These are phyloP conservation scores for Trachemys scripta DNA, from an alignment of 2,113 vertebrate species.

Conservation along the genomic window DNA sequence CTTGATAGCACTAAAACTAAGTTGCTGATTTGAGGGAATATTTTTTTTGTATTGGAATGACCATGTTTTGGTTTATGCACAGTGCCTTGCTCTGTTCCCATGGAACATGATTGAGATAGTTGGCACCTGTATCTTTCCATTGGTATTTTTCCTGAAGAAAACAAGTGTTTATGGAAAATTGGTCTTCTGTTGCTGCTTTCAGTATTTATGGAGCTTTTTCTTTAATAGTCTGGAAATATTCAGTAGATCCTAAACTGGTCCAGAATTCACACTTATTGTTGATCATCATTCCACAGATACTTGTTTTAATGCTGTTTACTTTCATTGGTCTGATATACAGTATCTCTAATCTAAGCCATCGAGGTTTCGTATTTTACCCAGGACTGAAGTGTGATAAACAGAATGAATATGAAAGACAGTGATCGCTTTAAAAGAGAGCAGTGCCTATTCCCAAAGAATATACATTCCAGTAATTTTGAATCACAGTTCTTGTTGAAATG, in stretches of 20 bases:
- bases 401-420: not conserved
- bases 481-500: not conserved
- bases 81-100: not conserved
- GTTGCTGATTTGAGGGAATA: not conserved
- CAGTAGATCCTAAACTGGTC: not conserved
- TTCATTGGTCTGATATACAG: fast-evolving
- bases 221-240: not conserved
- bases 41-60: not conserved
- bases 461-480: not conserved
- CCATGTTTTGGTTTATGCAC: not conserved
- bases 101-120: not conserved
- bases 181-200: not conserved
- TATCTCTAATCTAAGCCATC: not conserved
- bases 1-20: not conserved
- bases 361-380: not conserved
- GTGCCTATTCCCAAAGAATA: not conserved
- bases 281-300: not conserved
- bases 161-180: not conserved
- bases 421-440: not conserved
- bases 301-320: not conserved
- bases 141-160: not conserved
- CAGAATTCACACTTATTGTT: not conserved
- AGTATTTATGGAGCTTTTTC: not conserved
- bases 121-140: not conserved
- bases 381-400: not conserved